Conservation (phyloP, 2,113 vertebrate species). For the Emberiza fucata region DNA sequence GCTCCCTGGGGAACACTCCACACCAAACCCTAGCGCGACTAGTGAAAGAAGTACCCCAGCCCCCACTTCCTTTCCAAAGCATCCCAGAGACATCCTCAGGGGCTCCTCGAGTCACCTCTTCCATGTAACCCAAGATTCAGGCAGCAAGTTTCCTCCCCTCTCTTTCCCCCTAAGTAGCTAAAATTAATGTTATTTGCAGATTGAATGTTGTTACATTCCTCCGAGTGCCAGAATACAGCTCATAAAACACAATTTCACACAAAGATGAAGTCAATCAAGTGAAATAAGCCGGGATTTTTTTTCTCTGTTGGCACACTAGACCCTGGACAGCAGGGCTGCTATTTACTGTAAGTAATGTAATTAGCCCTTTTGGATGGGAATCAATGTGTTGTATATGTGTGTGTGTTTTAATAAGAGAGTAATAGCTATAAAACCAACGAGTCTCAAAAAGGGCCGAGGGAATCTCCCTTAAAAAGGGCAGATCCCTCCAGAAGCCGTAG, state of each 20-base stretch:
- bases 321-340: conserved; percentile 74
- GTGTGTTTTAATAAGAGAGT: conserved; percentile 43
- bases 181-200: conserved; percentile 73
- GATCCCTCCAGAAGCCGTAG: not conserved
- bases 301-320: conserved; percentile 63
- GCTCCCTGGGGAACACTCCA: not conserved
- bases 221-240: conserved; percentile 71
- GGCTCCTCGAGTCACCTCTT: conserved; percentile 54
- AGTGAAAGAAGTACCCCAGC: conserved; percentile 28
- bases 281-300: conserved; percentile 69
- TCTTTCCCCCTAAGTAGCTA: conserved; percentile 42
- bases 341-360: conserved; percentile 80
- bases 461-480: conserved; percentile 35
- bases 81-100: conserved; percentile 34
- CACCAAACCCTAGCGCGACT: not conserved
- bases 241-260: conserved; percentile 75
- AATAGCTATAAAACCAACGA: conserved; percentile 20
- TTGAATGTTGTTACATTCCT: conserved; percentile 59
- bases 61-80: conserved; percentile 48
- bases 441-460: conserved; percentile 1
- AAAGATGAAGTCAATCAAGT: conserved; percentile 76
- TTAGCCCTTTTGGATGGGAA: conserved; percentile 76
- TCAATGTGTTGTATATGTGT: conserved; percentile 52
- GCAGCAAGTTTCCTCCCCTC: conserved; percentile 3
- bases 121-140: conserved; percentile 47